Percentiles rank a stretch among this genome's conserved stretches.
phyloP scores from a whole-genome alignment of 2,888 invertebrate genomes.

The Exephanes ischioxanthus region DNA sequence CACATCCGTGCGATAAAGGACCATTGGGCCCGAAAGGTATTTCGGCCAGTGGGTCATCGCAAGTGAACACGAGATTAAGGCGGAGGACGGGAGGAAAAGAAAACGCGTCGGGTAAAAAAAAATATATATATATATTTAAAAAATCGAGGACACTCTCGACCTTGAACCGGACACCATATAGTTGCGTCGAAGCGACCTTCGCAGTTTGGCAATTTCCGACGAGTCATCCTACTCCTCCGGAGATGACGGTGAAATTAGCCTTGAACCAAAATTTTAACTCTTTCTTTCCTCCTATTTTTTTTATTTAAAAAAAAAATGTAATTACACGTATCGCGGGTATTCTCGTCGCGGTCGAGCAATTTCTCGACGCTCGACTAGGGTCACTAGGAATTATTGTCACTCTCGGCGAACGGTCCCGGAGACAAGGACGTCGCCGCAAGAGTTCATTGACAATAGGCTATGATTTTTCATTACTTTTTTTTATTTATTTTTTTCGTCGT shows the following conservation, averaged over 20 bases:
- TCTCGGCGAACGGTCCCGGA: neutral
- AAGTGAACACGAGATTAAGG: neutral
- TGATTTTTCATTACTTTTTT: neutral
- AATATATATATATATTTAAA: slow-evolving; percentile 34
- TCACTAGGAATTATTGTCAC: slow-evolving; percentile 22
- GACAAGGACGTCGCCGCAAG: slow-evolving; percentile 34
- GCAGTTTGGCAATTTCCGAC: slow-evolving; percentile 55
- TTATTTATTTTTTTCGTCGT: neutral
- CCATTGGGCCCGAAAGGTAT: slow-evolving; percentile 41
- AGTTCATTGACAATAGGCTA: slow-evolving; percentile 45
- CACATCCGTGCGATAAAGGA: slow-evolving; percentile 49
- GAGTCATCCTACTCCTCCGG: slow-evolving; percentile 42
- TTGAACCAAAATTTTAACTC: slow-evolving; percentile 1
- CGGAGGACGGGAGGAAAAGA: slow-evolving; percentile 2
- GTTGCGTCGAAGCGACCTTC: slow-evolving; percentile 42
- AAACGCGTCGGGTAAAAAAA: slow-evolving; percentile 14
- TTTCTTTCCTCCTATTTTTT: slow-evolving; percentile 6
- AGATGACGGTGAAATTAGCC: slow-evolving; percentile 35
- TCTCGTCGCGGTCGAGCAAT: neutral
- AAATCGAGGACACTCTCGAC: slow-evolving; percentile 56
- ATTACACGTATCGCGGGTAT: neutral
- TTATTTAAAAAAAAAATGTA: neutral
- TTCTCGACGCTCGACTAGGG: slow-evolving; percentile 2
- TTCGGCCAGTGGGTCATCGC: slow-evolving; percentile 62
- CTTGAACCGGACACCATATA: slow-evolving; percentile 52